These are phyloP conservation scores for Caenorhabditis inopinata DNA, from an alignment of 1,140 invertebrate species.

Conservation along the genomic window DNA sequence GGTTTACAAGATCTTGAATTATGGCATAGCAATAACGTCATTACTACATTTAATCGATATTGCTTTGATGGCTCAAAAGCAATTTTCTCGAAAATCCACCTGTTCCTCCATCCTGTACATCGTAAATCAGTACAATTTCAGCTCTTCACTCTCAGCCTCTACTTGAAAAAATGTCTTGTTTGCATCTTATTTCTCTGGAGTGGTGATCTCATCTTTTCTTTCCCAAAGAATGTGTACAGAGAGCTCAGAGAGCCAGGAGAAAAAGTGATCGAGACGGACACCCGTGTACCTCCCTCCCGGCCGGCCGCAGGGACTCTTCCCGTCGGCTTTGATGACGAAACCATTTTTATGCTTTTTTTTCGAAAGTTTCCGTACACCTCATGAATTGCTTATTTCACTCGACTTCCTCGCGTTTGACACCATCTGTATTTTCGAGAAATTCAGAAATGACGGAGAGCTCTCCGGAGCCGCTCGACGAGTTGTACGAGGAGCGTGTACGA, in stretches of 20 bases:
- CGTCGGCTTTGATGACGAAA: neutral
- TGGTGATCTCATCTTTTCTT: neutral
- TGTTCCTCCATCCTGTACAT: neutral
- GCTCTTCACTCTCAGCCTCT: neutral
- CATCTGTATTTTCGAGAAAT: neutral
- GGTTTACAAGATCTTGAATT: too few species aligned
- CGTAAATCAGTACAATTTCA: constrained; percentile 9
- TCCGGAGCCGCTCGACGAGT: constrained; percentile 41
- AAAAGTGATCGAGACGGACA: neutral
- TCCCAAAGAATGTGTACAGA: constrained; percentile 21
- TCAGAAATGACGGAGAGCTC: constrained; percentile 38
- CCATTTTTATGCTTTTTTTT: neutral
- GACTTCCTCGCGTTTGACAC: too few species aligned
- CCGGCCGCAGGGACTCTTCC: neutral
- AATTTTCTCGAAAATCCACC: neutral
- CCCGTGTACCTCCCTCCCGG: constrained; percentile 12
- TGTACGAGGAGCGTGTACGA: constrained; percentile 12
- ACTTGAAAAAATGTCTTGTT: constrained; percentile 2
- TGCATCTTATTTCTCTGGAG: neutral
- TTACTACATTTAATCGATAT: too few species aligned
- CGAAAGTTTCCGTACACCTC: neutral
- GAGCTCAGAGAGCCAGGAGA: neutral
- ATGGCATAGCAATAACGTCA: too few species aligned
- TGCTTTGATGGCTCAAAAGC: too few species aligned
- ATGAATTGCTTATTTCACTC: neutral